Percentiles rank a stretch among this genome's conserved stretches.
These are phyloP conservation scores for Sigmodon hispidus DNA, from an alignment of 2,113 vertebrate genomes.

Conservation along the genomic window DNA sequence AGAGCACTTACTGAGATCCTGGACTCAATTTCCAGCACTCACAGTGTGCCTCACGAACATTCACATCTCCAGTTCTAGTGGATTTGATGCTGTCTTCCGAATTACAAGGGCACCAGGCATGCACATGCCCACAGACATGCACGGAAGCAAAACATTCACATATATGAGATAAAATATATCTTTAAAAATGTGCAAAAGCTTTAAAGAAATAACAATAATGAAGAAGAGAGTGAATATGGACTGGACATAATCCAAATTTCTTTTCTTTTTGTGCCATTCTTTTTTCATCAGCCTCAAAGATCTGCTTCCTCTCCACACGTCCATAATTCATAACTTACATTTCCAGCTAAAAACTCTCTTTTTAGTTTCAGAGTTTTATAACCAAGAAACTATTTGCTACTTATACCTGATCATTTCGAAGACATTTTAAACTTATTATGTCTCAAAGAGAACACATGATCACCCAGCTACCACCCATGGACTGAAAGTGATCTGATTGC, in stretches of 20 bases:
- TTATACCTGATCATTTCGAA: background rate
- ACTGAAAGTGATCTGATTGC: background rate
- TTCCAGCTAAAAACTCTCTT: conserved; percentile 5
- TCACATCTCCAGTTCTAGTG: background rate
- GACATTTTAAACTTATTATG: background rate
- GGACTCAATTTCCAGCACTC: background rate
- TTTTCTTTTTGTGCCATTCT: background rate
- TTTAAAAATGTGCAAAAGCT: background rate
- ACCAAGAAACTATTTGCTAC: conserved; percentile 24
- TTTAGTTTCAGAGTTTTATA: conserved; percentile 22
- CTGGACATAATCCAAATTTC: background rate
- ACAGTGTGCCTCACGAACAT: background rate
- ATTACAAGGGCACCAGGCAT: background rate
- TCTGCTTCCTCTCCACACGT: background rate
- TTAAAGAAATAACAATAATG: background rate
- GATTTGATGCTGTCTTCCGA: background rate
- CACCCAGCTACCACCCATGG: background rate
- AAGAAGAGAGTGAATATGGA: background rate
- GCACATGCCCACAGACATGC: background rate
- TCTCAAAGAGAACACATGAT: conserved; percentile 32
- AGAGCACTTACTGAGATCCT: background rate
- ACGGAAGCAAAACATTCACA: background rate
- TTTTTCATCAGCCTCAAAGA: conserved; percentile 17
- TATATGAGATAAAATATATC: background rate
- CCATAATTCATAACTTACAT: conserved; percentile 41